Evolutionary conservation across 2,888 invertebrate species (phyloP).

Genomic region (Cataglyphis livida): DNA sequence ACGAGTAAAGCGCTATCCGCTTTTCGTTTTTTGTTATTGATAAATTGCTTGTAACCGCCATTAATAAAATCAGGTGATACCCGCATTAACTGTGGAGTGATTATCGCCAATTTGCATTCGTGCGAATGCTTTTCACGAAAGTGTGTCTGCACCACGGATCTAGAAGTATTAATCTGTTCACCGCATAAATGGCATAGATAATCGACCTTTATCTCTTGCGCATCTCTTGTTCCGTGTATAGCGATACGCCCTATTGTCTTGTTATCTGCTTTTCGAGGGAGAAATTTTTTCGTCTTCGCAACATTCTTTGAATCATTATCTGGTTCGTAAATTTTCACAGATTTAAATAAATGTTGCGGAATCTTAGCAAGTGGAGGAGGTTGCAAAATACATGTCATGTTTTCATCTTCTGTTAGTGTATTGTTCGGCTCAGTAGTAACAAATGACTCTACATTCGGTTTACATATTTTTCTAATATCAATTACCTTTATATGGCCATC

Average conservation of each 20-base stretch:
- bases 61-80: slow-evolving; percentile 74
- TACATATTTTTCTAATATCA: slow-evolving; percentile 39
- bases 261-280: not conserved
- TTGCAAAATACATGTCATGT: not conserved
- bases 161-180: slow-evolving; percentile 79
- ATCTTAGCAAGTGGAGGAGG: slow-evolving; percentile 73
- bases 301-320: not conserved
- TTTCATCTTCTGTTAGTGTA: not conserved
- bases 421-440: not conserved
- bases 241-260: slow-evolving; percentile 75
- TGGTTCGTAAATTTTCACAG: not conserved
- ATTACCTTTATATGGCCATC: slow-evolving; percentile 24
- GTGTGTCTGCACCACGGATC: slow-evolving; percentile 75
- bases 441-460: not conserved
- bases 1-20: slow-evolving; percentile 54
- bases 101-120: slow-evolving; percentile 73
- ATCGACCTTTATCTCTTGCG: slow-evolving; percentile 58
- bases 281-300: not conserved
- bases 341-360: slow-evolving; percentile 57
- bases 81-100: slow-evolving; percentile 69
- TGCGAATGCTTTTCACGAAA: slow-evolving; percentile 76
- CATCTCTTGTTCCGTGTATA: slow-evolving; percentile 68
- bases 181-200: slow-evolving; percentile 82
- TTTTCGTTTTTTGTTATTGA: slow-evolving; percentile 73
- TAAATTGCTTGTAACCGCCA: slow-evolving; percentile 72